These are phyloP conservation scores for Lepidotrigona ventralis DNA, from an alignment of 1,140 invertebrate species.

Conservation along the genomic window DNA sequence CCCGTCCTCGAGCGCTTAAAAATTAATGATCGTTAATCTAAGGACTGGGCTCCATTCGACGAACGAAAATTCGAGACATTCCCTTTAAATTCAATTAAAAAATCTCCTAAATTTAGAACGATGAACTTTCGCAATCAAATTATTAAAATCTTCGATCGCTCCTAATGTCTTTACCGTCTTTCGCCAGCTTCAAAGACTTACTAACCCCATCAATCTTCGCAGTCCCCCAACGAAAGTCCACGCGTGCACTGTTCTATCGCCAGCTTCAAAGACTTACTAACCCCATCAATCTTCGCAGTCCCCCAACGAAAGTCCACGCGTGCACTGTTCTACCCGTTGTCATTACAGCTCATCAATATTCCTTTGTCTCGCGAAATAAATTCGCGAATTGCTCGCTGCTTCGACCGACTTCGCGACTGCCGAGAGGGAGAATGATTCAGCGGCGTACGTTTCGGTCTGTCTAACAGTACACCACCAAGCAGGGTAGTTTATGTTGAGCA, in stretches of 20 bases:
- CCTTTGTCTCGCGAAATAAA: constrained; percentile 23
- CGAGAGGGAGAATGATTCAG: constrained; percentile 45
- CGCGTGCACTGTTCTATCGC: background rate
- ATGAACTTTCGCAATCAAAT: too few relatives aligned
- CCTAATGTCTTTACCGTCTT: too few relatives aligned
- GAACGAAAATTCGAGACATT: background rate
- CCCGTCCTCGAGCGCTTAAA: background rate
- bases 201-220: background rate
- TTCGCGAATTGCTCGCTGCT: constrained; percentile 36
- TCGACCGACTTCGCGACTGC: too few relatives aligned
- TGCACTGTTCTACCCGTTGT: background rate
- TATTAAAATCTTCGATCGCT: too few relatives aligned
- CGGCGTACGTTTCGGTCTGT: constrained; percentile 7
- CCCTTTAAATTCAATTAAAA: background rate
- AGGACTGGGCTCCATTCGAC: background rate
- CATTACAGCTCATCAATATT: constrained; percentile 31
- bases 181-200: background rate
- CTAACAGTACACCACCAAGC: background rate
- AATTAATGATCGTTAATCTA: background rate
- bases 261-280: background rate
- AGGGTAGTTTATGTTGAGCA: background rate
- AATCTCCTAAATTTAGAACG: too few relatives aligned
- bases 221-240: background rate
- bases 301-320: background rate
- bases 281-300: background rate